Evolutionary conservation across 1,140 invertebrate genomes (phyloP).

Genomic region (Ceratosolen fusciceps): DNA sequence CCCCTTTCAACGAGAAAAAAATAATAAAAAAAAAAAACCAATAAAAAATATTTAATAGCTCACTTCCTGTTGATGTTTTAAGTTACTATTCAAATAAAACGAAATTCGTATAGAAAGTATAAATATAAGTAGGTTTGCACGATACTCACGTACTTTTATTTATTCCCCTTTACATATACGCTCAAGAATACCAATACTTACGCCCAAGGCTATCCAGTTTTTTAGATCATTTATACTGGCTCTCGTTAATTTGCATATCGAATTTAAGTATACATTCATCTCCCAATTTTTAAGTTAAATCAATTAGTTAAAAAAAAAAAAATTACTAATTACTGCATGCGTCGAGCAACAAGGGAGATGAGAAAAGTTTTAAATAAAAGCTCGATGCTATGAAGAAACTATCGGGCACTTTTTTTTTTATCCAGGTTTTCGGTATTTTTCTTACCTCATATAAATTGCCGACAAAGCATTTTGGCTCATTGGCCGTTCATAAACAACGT

Average conservation of each 20-base stretch:
- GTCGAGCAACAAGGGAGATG: no score
- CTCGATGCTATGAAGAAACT: no score
- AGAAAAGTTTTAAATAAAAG: no score
- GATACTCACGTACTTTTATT: not conserved
- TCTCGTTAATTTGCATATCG: no score
- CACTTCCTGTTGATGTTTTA: not conserved
- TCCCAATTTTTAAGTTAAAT: no score
- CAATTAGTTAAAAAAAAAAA: no score
- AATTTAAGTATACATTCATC: no score
- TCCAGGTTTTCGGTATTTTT: no score
- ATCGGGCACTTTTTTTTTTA: no score
- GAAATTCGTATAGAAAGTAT: no score
- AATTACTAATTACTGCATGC: no score
- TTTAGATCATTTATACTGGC: not conserved
- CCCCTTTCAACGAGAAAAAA: not conserved
- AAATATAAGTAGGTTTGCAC: not conserved
- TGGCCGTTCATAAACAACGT: not conserved
- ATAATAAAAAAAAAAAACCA: conserved; percentile 1
- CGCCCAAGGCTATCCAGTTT: not conserved
- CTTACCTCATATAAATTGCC: conserved; percentile 12
- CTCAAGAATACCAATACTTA: not conserved
- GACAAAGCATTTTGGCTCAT: conserved; percentile 29
- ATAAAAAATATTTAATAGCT: not conserved
- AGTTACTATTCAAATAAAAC: not conserved
- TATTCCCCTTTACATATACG: not conserved